Conservation (phyloP, 2,888 invertebrate species). For the Drosophila antonietae region DNA sequence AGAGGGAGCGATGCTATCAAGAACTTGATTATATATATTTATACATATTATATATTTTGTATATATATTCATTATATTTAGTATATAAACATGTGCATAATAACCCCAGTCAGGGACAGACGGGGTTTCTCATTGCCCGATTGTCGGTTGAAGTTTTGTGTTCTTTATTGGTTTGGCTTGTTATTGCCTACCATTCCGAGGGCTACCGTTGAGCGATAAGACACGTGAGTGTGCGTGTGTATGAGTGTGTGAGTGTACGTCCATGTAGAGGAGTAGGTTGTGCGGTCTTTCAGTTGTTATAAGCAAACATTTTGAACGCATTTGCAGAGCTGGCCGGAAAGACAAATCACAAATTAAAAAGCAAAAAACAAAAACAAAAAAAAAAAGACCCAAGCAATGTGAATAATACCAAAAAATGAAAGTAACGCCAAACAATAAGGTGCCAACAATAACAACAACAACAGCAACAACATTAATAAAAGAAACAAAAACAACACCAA, state of each 20-base stretch:
- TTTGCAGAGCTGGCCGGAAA: conserved; percentile 22
- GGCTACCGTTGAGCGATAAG: conserved; percentile 18
- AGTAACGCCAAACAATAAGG: conserved; percentile 65
- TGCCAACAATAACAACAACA: conserved; percentile 39
- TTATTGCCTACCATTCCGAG: conserved; percentile 11
- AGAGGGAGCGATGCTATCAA: conserved; percentile 23
- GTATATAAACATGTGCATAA: conserved; percentile 12
- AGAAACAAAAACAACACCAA: conserved; percentile 10
- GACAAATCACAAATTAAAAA: background rate
- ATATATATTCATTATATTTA: conserved; percentile 15
- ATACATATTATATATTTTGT: background rate
- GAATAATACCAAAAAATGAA: conserved; percentile 70
- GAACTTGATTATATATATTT: conserved; percentile 23
- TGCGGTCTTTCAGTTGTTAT: conserved; percentile 8
- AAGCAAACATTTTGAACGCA: conserved; percentile 16
- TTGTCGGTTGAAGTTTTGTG: conserved; percentile 24
- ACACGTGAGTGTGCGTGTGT: background rate
- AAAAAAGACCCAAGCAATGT: conserved; percentile 49
- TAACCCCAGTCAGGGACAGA: conserved; percentile 33
- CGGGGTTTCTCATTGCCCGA: conserved; percentile 39
- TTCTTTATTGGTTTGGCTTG: background rate
- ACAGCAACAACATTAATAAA: conserved; percentile 21
- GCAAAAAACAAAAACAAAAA: background rate
- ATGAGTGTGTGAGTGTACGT: background rate
- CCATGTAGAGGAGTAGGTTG: conserved; percentile 1